Conservation (phyloP, 2,113 vertebrate species). For the Lophius piscatorius region DNA sequence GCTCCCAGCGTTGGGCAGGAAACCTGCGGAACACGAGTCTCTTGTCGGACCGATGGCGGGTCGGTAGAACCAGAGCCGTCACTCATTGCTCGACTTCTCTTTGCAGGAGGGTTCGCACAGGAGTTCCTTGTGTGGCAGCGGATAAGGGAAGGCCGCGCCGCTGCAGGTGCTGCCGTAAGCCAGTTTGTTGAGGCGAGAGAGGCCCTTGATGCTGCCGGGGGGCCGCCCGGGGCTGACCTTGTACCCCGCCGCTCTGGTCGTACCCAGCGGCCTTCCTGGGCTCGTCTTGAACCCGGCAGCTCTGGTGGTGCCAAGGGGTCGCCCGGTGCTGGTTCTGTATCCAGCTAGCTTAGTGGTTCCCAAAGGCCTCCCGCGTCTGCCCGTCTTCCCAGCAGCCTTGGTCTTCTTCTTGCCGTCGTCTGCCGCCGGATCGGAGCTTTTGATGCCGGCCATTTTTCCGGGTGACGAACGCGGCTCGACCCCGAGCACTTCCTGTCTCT, state of each 20-base stretch:
- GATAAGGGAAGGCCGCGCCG: slow-evolving; percentile 90
- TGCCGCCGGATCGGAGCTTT: slow-evolving; percentile 83
- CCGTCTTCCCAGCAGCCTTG: slow-evolving; percentile 88
- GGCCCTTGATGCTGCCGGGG: slow-evolving; percentile 97
- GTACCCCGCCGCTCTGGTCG: slow-evolving; percentile 97
- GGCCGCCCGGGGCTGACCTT: slow-evolving; percentile 97
- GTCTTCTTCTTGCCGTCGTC: slow-evolving; percentile 94
- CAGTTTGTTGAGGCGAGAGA: slow-evolving; percentile 94
- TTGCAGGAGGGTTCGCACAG: slow-evolving; percentile 87
- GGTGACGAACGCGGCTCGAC: slow-evolving; percentile 83
- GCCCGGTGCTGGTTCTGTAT: slow-evolving; percentile 97
- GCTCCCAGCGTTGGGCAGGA: slow-evolving; percentile 36
- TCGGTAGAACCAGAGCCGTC: slow-evolving; percentile 44
- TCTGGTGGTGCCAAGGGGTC: slow-evolving; percentile 96
- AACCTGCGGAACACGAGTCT: slow-evolving; percentile 45
- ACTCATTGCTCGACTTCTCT: slow-evolving; percentile 87
- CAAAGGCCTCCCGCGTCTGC: slow-evolving; percentile 91
- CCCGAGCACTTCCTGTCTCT: slow-evolving; percentile 86
- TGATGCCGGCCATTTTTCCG: slow-evolving; percentile 76
- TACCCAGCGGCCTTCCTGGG: slow-evolving; percentile 95
- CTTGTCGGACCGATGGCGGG: slow-evolving; percentile 30
- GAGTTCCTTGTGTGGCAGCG: slow-evolving; percentile 87
- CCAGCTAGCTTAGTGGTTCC: slow-evolving; percentile 97
- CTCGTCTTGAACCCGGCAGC: slow-evolving; percentile 99
- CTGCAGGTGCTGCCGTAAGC: slow-evolving; percentile 87